Evolutionary conservation across 2,888 invertebrate species (phyloP), one percentile per base, ranked within the genome.

Genomic region (Caenorhabditis japonica): DNA sequence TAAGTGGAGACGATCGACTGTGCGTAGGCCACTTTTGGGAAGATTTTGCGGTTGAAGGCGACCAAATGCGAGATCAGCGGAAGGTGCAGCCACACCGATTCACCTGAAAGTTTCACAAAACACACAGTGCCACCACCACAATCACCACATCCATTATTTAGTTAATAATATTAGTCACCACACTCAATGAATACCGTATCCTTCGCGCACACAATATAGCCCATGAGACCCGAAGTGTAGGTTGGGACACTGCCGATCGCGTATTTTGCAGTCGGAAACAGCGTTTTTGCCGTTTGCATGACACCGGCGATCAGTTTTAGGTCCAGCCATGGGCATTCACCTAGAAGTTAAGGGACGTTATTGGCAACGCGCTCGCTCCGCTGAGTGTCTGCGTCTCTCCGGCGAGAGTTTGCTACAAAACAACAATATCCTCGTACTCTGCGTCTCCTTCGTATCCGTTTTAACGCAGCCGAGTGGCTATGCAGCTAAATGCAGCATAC

Each of bases 211-310:
- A 97, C 91, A 1, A 96, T 91, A 88, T 95, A 96, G 0, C 97
- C 97, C 81, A 97, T 97, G 89, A 95, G 94, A 0, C 97, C 97
- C 27, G 94, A 93, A 0, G 97, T 97, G 88, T 97, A 97, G 0
- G 95, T 94, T 0, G 97, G 96, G 1, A 96, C 94, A 8, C 93
- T 92, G 0, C 93, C 92, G 58, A 92, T 91, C 0, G 93, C 94
- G 87, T 94, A 97, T 0, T 91, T 91, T 0, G 93, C 93, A 0
- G 91, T 91, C 0, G 93, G 91, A 88, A 94, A 97, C 75, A 93
- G 91, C 38, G 91, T 90, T 75, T 90, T 90, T 85, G 72, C 52
- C 17, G 61, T 52, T 30, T 46, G 36, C 34, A 74, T 36, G 33
- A 94, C 93, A 62, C 91, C 91, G 30, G 91, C 90, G 0, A 96